Percentiles rank a stretch among this genome's conserved stretches.
Evolutionary conservation across 2,797 vertebrate species (phyloP).

Genomic region (Carduelis carduelis): DNA sequence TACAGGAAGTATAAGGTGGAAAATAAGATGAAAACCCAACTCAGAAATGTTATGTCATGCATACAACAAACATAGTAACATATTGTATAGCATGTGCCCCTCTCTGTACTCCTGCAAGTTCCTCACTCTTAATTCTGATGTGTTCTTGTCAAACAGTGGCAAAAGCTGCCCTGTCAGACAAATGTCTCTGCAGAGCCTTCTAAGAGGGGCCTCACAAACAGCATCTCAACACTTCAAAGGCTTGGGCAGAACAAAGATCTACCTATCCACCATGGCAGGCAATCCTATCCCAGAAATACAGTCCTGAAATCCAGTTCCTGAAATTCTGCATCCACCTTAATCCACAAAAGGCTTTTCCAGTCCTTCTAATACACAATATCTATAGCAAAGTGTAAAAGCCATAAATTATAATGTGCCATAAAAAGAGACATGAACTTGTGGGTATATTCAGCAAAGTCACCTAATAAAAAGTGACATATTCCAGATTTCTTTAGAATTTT

Average conservation of each 20-base stretch:
- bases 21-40: neutral
- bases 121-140: neutral
- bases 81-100: rapidly evolving
- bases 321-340: neutral
- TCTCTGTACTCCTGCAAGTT: neutral
- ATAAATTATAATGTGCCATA: neutral
- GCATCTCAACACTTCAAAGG: neutral
- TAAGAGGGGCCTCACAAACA: neutral
- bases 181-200: rapidly evolving
- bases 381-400: neutral
- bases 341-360: neutral
- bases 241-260: neutral
- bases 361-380: neutral
- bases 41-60: neutral
- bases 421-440: neutral
- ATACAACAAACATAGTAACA: neutral
- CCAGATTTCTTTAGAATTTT: neutral
- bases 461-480: slow-evolving; percentile 16
- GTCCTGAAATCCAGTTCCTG: neutral
- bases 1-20: neutral
- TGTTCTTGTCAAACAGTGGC: neutral
- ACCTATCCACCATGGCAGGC: rapidly evolving
- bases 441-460: neutral
- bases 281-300: neutral
- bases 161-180: neutral